Percentiles rank a stretch among this genome's conserved stretches.
Evolutionary conservation across 2,888 invertebrate genomes (phyloP).

Genomic region (Gari tellinella): DNA sequence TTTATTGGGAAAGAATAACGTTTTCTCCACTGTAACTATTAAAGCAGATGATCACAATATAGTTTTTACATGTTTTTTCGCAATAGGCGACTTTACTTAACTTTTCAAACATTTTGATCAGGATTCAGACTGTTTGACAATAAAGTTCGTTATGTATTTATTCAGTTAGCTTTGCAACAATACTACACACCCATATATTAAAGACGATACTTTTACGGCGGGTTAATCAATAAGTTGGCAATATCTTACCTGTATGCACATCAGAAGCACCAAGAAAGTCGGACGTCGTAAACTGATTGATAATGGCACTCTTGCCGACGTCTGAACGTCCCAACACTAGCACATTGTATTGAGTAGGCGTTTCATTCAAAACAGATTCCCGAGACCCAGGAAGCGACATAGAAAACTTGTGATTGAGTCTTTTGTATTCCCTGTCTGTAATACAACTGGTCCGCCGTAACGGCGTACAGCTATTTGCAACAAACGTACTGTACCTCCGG

Average conservation of each 20-base stretch:
- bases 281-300: conserved; percentile 89
- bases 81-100: too few species aligned
- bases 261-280: conserved; percentile 84
- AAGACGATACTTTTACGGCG: too few species aligned
- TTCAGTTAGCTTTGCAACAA: too few species aligned
- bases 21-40: too few species aligned
- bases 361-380: conserved; percentile 49
- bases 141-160: too few species aligned
- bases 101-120: too few species aligned
- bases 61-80: too few species aligned
- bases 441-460: conserved; percentile 48
- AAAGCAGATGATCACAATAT: too few species aligned
- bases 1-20: too few species aligned
- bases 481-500: conserved; percentile 30
- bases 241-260: conserved; percentile 46
- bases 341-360: conserved; percentile 86
- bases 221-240: background rate
- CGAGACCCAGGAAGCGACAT: conserved; percentile 43
- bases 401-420: conserved; percentile 26
- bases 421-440: conserved; percentile 48
- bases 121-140: too few species aligned
- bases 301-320: conserved; percentile 89
- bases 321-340: conserved; percentile 88
- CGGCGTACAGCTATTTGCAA: conserved; percentile 35
- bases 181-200: too few species aligned